Base-by-base conservation (phyloP, 2,797 vertebrate genomes). In the Coreius guichenoti region DNA sequence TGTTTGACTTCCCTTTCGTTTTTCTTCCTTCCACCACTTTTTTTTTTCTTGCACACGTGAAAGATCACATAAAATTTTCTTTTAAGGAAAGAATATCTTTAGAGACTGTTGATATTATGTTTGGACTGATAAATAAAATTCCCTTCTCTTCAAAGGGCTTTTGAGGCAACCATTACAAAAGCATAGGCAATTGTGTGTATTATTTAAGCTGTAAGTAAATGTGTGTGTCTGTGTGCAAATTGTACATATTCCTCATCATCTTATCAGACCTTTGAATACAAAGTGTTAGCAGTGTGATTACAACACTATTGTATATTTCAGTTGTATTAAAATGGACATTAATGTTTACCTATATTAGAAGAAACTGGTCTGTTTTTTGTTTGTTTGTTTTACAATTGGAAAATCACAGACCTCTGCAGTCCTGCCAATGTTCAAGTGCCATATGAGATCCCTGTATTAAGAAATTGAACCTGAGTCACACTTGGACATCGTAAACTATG, bases 401-500 rank as follows among this genome's bases (percentile, higher is more conserved):
- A 63, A 63, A n/a, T 47, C 11, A 61, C 54, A 23, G 39, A 79
- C 39, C 39, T 79, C n/a, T 65, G 11, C 17, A 65, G 77, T 47
- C 77, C 16, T 47, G 67, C 49, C 80, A 58, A 2, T 70, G 23
- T 72, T 58, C 19, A 49, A 67, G 61, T 49, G 61, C 6, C 43
- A 82, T 33, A 49, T 82, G 80, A 74, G 19, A 82, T 21, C 68
- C 49, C 67, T 39, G 67, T 56, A 80, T 56, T 56, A 72, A 58
- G 65, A 84, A 74, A 63, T 61, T 26, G 58, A 45, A 54, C 54
- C n/a, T 26, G 51, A 72, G 85, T 73, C 58, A 85, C 19, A 56
- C 51, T 54, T 58, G 82, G 80, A 82, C 86, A 85, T 69, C 51
- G 82, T 58, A 61, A 73, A 61, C 36, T 80, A 68, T 51, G 79